Percentiles rank a stretch among this genome's conserved stretches.
These are phyloP conservation scores for Cairina moschata DNA, from an alignment of 2,113 vertebrate species.

Conservation along the genomic window DNA sequence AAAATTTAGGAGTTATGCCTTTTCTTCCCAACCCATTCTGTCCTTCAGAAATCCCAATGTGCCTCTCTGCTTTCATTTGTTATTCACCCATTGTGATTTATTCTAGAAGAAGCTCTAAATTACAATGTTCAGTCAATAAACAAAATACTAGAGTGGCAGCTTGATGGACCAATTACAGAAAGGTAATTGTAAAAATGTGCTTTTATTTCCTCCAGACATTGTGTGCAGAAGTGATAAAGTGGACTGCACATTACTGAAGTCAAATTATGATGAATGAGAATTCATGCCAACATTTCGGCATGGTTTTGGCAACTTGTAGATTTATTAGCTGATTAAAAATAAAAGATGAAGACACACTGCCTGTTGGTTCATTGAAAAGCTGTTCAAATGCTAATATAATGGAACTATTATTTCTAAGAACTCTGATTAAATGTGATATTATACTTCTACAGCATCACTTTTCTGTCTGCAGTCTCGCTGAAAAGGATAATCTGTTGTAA, in stretches of 20 bases:
- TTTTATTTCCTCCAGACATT: conserved; percentile 33
- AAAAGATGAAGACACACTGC: conserved; percentile 63
- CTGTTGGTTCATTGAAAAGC: conserved; percentile 31
- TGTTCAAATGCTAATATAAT: conserved; percentile 69
- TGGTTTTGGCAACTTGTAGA: conserved; percentile 14
- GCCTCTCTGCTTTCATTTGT: conserved; percentile 12
- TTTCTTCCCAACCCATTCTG: background rate
- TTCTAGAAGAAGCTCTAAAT: conserved; percentile 25
- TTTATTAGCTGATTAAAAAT: conserved; percentile 68
- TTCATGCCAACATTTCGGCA: background rate
- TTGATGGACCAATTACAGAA: conserved; percentile 34
- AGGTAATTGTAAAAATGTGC: conserved; percentile 1
- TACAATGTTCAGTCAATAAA: conserved; percentile 47
- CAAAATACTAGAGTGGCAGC: conserved; percentile 40
- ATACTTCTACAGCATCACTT: conserved; percentile 4
- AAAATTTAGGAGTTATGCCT: background rate
- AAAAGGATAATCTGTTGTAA: conserved; percentile 33
- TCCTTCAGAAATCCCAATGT: background rate
- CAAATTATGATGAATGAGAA: conserved; percentile 58
- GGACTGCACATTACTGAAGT: conserved; percentile 30
- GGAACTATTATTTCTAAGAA: conserved; percentile 65
- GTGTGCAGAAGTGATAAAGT: background rate
- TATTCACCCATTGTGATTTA: conserved; percentile 17
- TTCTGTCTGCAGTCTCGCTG: conserved; percentile 14
- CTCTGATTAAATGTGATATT: conserved; percentile 55